Conservation (phyloP, 2,888 invertebrate genomes). For the Aromia moschata region DNA sequence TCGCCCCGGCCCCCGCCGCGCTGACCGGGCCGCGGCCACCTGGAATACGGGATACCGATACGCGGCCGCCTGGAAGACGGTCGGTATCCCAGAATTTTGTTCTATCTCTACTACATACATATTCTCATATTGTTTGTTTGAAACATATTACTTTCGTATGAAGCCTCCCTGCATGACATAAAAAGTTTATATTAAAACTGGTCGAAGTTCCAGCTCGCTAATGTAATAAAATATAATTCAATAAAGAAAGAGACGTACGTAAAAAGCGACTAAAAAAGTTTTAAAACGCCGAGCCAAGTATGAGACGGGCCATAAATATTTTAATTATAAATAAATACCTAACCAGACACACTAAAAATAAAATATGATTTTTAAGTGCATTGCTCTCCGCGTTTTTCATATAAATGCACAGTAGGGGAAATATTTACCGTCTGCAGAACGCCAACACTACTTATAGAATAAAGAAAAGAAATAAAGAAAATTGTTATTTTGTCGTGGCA, state of each 20-base stretch:
- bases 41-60: no score
- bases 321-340: slow-evolving; percentile 61
- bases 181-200: slow-evolving; percentile 24
- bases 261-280: slow-evolving; percentile 45
- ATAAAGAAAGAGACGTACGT: slow-evolving; percentile 28
- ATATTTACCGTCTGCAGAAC: slow-evolving; percentile 32
- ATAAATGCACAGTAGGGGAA: slow-evolving; percentile 25
- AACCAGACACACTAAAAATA: slow-evolving; percentile 59
- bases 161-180: no score
- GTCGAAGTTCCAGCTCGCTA: slow-evolving; percentile 20
- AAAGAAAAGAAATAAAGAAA: slow-evolving; percentile 48
- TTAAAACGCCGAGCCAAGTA: slow-evolving; percentile 48
- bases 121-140: no score
- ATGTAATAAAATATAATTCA: slow-evolving; percentile 29
- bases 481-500: slow-evolving; percentile 55
- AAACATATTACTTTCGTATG: no score
- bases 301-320: slow-evolving; percentile 56
- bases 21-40: no score
- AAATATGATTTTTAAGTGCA: slow-evolving; percentile 57
- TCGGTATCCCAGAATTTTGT: no score
- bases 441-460: slow-evolving; percentile 41
- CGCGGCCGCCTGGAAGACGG: no score
- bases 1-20: no score
- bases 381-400: slow-evolving; percentile 51
- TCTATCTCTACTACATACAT: no score